Evolutionary conservation across 1,140 invertebrate genomes (phyloP), one percentile per base, ranked within the genome.

Genomic region (Steinernema feltiae): DNA sequence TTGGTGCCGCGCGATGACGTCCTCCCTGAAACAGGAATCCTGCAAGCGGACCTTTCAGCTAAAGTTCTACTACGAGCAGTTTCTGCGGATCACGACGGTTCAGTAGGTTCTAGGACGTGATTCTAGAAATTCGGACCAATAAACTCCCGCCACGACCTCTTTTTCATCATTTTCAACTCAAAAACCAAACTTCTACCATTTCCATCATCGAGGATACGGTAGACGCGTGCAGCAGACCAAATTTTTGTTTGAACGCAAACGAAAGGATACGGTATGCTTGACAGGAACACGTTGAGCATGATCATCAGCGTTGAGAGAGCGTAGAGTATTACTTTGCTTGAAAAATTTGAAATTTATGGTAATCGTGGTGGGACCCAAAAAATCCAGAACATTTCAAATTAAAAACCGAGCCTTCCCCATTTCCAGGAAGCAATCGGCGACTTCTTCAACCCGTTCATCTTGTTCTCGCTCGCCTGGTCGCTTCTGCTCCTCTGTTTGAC

Each of bases 51-150:
- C 76, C 18, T 84, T 80, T 70, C 74, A 72, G 32, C 63, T 83
- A 27, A 84, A 84, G 70, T 83, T 83, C 53, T 83, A 84, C 76
- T 83, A 83, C 69, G 81, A 83, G 41, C 82, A 83, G 53, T 83
- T 83, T 75, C 69, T 85, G 30, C 29, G 83, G 24, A 84, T 83
- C 32, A 81, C 82, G 15, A 74, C 69, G 27, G 69, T 83, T 18
- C 82, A 83, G 81, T 82, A 27, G 70, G 46, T n/a, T n/a, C n/a
- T n/a, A n/a, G n/a, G n/a, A n/a, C n/a, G n/a, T n/a, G n/a, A n/a
- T n/a, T n/a, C n/a, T n/a, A n/a, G n/a, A n/a, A n/a, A n/a, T n/a
- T n/a, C n/a, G n/a, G n/a, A n/a, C n/a, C n/a, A n/a, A n/a, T n/a
- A n/a, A n/a, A n/a, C n/a, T n/a, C n/a, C n/a, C n/a, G n/a, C n/a